Evolutionary conservation across 2,797 vertebrate genomes (phyloP), one percentile per base, ranked within the genome.

Genomic region (Tympanoctomys barrerae): DNA sequence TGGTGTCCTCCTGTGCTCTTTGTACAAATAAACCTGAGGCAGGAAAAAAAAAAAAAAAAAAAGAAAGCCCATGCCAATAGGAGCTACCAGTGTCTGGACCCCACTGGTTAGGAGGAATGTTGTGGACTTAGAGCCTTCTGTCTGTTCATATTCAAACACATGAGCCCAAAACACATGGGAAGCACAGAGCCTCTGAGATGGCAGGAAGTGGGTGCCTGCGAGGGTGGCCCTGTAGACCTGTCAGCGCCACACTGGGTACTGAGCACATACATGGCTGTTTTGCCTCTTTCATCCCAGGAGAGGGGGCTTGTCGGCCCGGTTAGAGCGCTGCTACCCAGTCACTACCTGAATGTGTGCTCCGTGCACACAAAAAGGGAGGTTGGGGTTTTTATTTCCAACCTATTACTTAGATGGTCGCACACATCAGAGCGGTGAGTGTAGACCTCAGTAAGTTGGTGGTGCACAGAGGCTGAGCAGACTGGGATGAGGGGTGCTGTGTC

Each of bases 221-320:
- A 73, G 22, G 59, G 39, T 9, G 26, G 36, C 52, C 61, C 61
- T 0, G 18, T 85, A 8, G 11, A 18, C 10, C 31, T n/a, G 46
- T 62, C 0, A 3, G 18, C 1, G n/a, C 46, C 10, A 1, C 13
- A 1, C 4, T 1, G 0, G 21, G 52, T 36, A 0, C 64, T 26
- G 10, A 42, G 36, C 64, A 0, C 21, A 0, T 18, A 0, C 21
- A 0, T 18, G 39, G 21, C 33, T 7, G 59, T 61, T 80, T 7
- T 7, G 42, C 61, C 80, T 86, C 28, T 3, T 3, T 28, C 31
- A n/a, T 59, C 49, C 18, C 79, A 24, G 5, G 57, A 22, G 73
- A 61, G 18, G 1, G 13, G 77, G 62, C 7, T 54, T 54, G 54
- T 31, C 1, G 3, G 28, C n/a, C 49, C 62, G 54, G n/a, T 64